phyloP scores from a whole-genome alignment of 2,113 vertebrate species.

The Bothrops jararaca region DNA sequence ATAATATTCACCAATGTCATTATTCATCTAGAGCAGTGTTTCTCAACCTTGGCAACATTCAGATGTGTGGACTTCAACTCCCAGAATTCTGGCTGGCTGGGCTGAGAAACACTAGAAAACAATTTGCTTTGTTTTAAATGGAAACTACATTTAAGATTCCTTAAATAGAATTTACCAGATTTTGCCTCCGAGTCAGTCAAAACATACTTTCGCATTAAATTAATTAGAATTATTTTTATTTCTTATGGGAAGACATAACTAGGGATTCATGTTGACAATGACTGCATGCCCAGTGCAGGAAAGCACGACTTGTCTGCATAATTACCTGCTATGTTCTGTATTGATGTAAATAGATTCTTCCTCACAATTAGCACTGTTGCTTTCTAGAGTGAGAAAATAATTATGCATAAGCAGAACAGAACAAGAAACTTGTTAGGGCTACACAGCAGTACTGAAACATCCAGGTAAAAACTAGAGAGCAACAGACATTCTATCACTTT shows the following conservation, averaged over 20 bases:
- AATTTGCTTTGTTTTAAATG: neutral
- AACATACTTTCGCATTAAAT: neutral
- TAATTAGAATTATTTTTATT: neutral
- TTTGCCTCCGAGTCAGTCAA: neutral
- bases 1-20: neutral
- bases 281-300: neutral
- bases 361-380: neutral
- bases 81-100: neutral
- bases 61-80: neutral
- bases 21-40: neutral
- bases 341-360: slow-evolving; percentile 71
- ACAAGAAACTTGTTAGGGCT: neutral
- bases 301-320: no score
- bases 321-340: slow-evolving; percentile 21
- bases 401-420: neutral
- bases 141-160: neutral
- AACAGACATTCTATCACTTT: neutral
- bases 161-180: neutral
- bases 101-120: neutral
- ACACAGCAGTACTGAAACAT: neutral
- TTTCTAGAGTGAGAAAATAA: neutral
- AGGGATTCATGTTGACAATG: neutral
- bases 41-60: neutral
- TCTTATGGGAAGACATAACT: neutral
- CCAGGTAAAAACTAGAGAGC: neutral